phyloP scores from a whole-genome alignment of 2,113 vertebrate genomes.

The Girardinichthys multiradiatus region DNA sequence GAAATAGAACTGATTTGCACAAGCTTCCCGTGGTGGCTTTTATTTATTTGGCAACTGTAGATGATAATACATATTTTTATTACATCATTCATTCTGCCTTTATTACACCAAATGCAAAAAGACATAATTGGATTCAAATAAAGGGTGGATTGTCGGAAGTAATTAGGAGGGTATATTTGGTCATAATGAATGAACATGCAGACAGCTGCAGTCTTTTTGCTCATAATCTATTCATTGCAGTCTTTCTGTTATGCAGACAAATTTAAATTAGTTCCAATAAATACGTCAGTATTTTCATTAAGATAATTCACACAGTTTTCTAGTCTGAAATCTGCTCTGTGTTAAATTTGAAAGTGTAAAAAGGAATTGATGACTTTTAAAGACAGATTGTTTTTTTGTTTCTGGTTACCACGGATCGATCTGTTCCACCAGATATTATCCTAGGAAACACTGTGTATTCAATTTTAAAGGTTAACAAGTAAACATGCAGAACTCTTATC shows the following conservation, averaged over 20 bases:
- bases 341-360: neutral
- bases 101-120: conserved; percentile 55
- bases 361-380: neutral
- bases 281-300: conserved; percentile 25
- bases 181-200: conserved; percentile 41
- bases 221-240: conserved; percentile 9
- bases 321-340: neutral
- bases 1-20: conserved; percentile 24
- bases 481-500: too few relatives aligned
- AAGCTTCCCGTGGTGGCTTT: conserved; percentile 13
- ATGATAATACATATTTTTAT: conserved; percentile 52
- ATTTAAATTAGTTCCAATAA: neutral
- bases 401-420: neutral
- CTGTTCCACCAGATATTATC: neutral
- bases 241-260: conserved; percentile 2
- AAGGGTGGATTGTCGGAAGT: conserved; percentile 63
- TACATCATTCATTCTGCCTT: conserved; percentile 35
- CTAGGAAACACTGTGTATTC: neutral
- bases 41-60: conserved; percentile 21
- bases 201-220: conserved; percentile 37
- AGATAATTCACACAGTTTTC: conserved; percentile 12
- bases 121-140: conserved; percentile 69
- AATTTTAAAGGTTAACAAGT: neutral
- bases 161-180: conserved; percentile 57
- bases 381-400: too few relatives aligned